phyloP scores from a whole-genome alignment of 2,797 vertebrate species.

The Selene dorsalis region DNA sequence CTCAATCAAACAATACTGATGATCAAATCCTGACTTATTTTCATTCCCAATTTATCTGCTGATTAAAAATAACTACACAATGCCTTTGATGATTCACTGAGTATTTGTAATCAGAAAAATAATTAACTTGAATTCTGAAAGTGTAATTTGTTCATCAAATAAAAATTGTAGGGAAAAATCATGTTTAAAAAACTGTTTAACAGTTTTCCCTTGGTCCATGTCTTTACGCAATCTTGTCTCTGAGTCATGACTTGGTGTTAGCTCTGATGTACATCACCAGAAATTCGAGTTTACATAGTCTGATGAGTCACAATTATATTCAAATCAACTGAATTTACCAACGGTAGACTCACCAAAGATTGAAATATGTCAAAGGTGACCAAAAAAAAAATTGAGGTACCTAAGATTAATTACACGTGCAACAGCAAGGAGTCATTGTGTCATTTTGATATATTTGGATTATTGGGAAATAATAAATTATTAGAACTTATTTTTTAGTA shows the following conservation, averaged over 20 bases:
- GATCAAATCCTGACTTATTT: too few relatives aligned
- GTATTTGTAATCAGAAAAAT: too few relatives aligned
- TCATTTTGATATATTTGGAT: background rate
- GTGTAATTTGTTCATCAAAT: too few relatives aligned
- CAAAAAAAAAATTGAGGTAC: background rate
- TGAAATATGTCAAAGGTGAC: background rate
- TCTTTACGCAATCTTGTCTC: background rate
- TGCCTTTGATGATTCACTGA: too few relatives aligned
- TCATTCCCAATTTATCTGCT: too few relatives aligned
- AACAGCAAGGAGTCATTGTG: background rate
- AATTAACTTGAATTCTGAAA: too few relatives aligned
- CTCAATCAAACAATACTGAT: background rate
- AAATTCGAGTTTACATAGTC: background rate
- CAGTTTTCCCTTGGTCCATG: background rate
- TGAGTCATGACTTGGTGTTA: background rate
- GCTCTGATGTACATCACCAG: too few relatives aligned
- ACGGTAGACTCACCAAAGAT: background rate
- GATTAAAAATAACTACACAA: too few relatives aligned
- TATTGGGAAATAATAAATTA: background rate
- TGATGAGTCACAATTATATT: background rate
- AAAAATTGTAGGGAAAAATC: too few relatives aligned
- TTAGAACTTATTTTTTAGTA: background rate
- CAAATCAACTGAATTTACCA: background rate
- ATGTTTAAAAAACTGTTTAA: background rate
- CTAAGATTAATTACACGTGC: background rate